Evolutionary conservation across 1,140 invertebrate genomes (phyloP).

Genomic region (Artemia franciscana): DNA sequence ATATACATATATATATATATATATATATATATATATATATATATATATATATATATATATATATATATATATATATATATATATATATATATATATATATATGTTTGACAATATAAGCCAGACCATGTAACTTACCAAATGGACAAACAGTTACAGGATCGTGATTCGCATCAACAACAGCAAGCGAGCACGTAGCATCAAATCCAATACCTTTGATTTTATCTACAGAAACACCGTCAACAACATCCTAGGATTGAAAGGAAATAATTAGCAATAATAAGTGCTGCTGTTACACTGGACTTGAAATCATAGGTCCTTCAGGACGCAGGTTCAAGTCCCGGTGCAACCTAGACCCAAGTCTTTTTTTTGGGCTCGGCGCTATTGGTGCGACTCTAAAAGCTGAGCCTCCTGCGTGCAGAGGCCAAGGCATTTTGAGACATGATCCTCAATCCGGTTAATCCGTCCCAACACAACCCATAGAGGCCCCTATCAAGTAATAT

Average conservation of each 20-base stretch:
- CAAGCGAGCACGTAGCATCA: constrained; percentile 86
- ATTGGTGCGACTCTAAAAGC: no score
- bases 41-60: not conserved
- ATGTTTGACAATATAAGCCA: not conserved
- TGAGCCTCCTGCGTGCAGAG: no score
- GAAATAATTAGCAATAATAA: no score
- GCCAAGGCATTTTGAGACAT: no score
- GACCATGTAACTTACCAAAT: constrained; percentile 25
- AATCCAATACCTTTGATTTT: constrained; percentile 65
- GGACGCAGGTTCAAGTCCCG: no score
- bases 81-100: not conserved
- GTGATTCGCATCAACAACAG: constrained; percentile 42
- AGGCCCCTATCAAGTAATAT: no score
- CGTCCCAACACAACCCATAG: no score
- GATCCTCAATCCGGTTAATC: no score
- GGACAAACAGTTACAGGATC: constrained; percentile 48
- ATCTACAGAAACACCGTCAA: constrained; percentile 25
- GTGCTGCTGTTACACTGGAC: no score
- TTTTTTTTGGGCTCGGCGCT: no score
- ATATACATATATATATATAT: constrained; percentile 9
- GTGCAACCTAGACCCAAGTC: no score
- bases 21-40: not conserved
- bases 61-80: not conserved
- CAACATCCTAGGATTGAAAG: constrained; percentile 34
- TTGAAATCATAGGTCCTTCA: no score